These are phyloP conservation scores for Ips typographus DNA, from an alignment of 1,140 invertebrate species.

Conservation along the genomic window DNA sequence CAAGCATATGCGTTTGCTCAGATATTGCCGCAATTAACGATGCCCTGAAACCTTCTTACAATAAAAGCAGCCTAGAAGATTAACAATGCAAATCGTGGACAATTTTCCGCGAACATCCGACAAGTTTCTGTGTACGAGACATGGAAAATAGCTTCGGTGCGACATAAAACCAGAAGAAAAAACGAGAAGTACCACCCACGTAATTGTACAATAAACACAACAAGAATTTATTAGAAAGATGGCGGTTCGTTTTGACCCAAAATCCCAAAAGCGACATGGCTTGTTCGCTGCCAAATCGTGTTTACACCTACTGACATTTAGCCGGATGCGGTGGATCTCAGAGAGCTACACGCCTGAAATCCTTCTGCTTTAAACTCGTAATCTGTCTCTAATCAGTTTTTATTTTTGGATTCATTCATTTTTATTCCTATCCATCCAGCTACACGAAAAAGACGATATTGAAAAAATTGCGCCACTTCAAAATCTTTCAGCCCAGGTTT, in stretches of 20 bases:
- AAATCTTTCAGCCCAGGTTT: not conserved
- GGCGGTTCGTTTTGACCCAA: conserved; percentile 9
- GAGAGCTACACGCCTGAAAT: conserved; percentile 10
- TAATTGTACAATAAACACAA: no score
- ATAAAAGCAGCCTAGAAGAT: no score
- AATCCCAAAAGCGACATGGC: conserved; percentile 12
- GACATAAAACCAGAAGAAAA: no score
- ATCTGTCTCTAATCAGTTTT: conserved; percentile 6
- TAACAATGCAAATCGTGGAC: no score
- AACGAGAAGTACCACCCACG: no score
- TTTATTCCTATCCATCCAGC: not conserved
- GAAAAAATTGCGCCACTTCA: not conserved
- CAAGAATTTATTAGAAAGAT: no score
- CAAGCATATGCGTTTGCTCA: no score
- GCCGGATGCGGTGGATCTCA: conserved; percentile 18
- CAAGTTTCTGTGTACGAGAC: no score
- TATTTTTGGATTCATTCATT: conserved; percentile 16
- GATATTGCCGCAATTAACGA: no score
- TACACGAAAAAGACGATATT: not conserved
- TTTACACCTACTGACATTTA: conserved; percentile 20
- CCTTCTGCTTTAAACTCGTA: conserved; percentile 8
- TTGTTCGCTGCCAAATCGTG: conserved; percentile 16
- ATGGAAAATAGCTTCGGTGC: no score
- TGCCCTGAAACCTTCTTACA: no score
- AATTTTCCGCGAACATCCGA: no score